Evolutionary conservation across 2,113 vertebrate species (phyloP).

Genomic region (Lepus europaeus): DNA sequence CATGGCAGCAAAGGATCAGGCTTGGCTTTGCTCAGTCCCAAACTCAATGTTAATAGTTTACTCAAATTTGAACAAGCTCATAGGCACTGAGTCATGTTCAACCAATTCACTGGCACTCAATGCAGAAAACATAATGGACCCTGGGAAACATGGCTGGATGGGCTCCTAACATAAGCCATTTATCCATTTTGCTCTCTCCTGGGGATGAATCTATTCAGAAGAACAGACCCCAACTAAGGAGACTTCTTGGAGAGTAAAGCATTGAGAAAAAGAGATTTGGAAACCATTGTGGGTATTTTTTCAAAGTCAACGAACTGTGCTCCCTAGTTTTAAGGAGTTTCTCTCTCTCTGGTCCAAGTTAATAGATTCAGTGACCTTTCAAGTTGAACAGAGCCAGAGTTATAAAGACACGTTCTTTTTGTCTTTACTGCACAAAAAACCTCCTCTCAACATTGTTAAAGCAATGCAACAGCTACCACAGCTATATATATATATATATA

Average conservation of each 20-base stretch:
- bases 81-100: conserved; percentile 36
- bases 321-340: not conserved
- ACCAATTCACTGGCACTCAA: not conserved
- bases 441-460: not conserved
- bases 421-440: not conserved
- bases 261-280: not conserved
- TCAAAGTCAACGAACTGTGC: not conserved
- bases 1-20: not conserved
- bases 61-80: conserved; percentile 40
- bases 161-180: not conserved
- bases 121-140: not conserved
- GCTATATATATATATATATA: no score
- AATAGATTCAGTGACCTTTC: not conserved
- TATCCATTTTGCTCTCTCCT: not conserved
- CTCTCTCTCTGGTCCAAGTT: not conserved
- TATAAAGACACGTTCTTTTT: not conserved
- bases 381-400: not conserved
- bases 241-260: not conserved
- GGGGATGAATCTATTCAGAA: not conserved
- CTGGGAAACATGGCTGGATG: not conserved
- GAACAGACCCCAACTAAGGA: not conserved
- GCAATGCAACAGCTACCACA: not conserved
- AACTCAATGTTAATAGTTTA: conserved; percentile 30
- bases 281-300: not conserved
- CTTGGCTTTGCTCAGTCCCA: not conserved